Evolutionary conservation across 2,113 vertebrate genomes (phyloP), one percentile per base, ranked within the genome.

Genomic region (Pedetes capensis): DNA sequence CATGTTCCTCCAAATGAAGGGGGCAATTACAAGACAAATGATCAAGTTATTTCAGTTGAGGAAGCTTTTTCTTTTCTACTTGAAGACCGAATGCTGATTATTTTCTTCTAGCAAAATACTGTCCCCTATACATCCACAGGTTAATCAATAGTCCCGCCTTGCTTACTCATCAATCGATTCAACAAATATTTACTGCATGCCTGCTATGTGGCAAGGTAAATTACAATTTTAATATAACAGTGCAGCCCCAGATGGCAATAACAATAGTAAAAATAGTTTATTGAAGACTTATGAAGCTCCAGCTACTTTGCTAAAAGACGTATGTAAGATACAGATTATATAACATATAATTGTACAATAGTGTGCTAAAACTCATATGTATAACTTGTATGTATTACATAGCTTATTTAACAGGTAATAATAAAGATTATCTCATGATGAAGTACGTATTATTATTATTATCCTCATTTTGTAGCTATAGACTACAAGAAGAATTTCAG

Each of bases 1-100:
- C 89, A 94, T 81, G 75, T 79, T 96, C 81, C 53, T 82, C 18
- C 87, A 88, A 79, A 66, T 85, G 93, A 75, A 81, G 53, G 87
- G 87, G 79, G 76, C 14, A 84, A 83, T 89, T 90, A 29, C 3
- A n/a, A 74, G 96, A 37, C 69, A 93, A 92, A 94, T 94, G 68
- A 53, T 92, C 83, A 89, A 44, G 51, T 75, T 89, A 63, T 83
- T 96, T 96, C 78, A 61, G 23, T 80, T 87, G 82, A 89, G 42
- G 37, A 94, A 94, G 59, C 32, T 84, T 93, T 82, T 87, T 83
- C 78, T 89, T 94, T 85, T 17, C 6, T 37, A 6, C 4, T 42
- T 44, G 49, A 83, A 89, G 92, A 89, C 64, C 71, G 66, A 47
- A 97, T 92, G 89, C 63, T 81, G 75, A 2, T n/a, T 42, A 71